These are phyloP conservation scores for Tenthredo mesomela DNA, from an alignment of 2,888 invertebrate species.

Conservation along the genomic window DNA sequence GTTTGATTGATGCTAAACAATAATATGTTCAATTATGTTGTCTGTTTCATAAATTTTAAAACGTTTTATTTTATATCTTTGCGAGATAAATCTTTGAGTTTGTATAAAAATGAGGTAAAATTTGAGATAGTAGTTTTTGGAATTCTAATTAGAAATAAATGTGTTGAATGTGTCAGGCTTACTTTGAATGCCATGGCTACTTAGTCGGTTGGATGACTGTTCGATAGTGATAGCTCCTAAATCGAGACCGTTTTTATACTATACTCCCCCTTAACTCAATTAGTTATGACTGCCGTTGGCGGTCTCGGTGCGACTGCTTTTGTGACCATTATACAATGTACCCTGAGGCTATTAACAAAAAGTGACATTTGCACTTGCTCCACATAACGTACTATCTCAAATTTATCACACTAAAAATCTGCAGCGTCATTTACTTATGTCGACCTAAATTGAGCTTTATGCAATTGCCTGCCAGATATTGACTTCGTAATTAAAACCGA, in stretches of 20 bases:
- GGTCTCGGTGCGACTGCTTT: background rate
- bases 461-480: background rate
- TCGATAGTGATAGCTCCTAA: slow-evolving; percentile 45
- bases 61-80: background rate
- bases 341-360: slow-evolving; percentile 43
- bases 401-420: background rate
- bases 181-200: slow-evolving; percentile 52
- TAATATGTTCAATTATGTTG: background rate
- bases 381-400: slow-evolving; percentile 30
- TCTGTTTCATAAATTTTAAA: background rate
- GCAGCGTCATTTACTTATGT: background rate
- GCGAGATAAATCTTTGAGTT: background rate
- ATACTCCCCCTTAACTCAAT: slow-evolving; percentile 41
- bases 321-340: slow-evolving; percentile 35
- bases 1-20: background rate
- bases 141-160: background rate
- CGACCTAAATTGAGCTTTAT: background rate
- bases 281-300: slow-evolving; percentile 1
- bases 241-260: slow-evolving; percentile 47
- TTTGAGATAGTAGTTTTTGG: no score
- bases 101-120: background rate
- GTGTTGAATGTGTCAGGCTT: background rate
- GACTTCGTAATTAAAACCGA: background rate
- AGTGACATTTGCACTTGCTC: slow-evolving; percentile 52
- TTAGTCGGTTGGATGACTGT: slow-evolving; percentile 48